A percentile compares a stretch with the other conserved stretches of the same genome.
These are phyloP conservation scores for Pemphredon lugubris DNA, from an alignment of 2,888 invertebrate species.

Conservation along the genomic window DNA sequence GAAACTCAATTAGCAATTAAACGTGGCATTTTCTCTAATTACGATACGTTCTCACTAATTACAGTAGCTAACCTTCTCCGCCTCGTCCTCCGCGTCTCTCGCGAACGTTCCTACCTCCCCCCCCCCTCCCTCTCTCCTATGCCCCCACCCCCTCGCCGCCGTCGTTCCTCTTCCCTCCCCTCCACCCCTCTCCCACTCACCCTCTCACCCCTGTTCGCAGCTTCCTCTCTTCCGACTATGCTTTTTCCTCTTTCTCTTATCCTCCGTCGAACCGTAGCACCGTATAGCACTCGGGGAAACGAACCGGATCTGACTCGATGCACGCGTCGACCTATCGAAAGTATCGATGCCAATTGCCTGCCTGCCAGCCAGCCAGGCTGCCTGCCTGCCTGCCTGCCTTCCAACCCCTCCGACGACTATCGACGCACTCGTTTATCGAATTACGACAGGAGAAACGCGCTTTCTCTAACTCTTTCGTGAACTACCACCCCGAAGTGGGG, in stretches of 20 bases:
- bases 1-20: slow-evolving; percentile 85
- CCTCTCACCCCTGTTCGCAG: neutral
- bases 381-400: slow-evolving; percentile 36
- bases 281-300: slow-evolving; percentile 72
- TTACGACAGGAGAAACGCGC: slow-evolving; percentile 65
- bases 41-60: slow-evolving; percentile 83
- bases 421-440: slow-evolving; percentile 70
- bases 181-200: slow-evolving; percentile 24
- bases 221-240: slow-evolving; percentile 25
- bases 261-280: slow-evolving; percentile 60
- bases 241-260: slow-evolving; percentile 41
- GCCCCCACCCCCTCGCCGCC: neutral
- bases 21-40: slow-evolving; percentile 84
- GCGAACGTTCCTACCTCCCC: slow-evolving; percentile 30
- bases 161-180: slow-evolving; percentile 21
- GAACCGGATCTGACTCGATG: slow-evolving; percentile 73
- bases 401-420: slow-evolving; percentile 50
- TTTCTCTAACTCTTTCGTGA: slow-evolving; percentile 54
- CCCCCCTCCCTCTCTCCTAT: slow-evolving; percentile 32
- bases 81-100: slow-evolving; percentile 47
- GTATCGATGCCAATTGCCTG: slow-evolving; percentile 76
- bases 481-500: slow-evolving; percentile 8
- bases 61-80: slow-evolving; percentile 77
- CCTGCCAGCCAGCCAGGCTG: slow-evolving; percentile 61
- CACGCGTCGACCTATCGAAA: slow-evolving; percentile 67